Evolutionary conservation across 2,888 invertebrate species (phyloP), one percentile per base, ranked within the genome.

Genomic region (Isotomurus palustris): DNA sequence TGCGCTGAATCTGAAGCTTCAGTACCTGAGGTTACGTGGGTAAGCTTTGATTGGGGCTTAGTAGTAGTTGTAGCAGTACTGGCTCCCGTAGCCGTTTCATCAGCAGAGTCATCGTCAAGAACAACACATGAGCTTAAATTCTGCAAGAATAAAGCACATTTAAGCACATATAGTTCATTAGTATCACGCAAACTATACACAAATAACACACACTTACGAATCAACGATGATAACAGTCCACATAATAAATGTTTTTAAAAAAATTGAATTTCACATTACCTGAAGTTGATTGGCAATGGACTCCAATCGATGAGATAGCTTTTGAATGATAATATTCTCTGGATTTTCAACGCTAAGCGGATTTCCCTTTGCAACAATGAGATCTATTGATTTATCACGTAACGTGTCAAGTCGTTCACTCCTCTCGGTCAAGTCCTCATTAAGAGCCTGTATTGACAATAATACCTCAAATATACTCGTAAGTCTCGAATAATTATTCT

Each of bases 391-490:
- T 52, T 68, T 58, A 29, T 69, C 70, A 27, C 71, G 51, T 25
- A 72, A 57, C n/a, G 58, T 59, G 45, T 72, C 71, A 32, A 72
- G 60, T 21, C 62, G 58, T n/a, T 66, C 64, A 43, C 66, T 64
- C 41, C 66, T 57, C 36, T 69, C 70, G 22, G 60, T 64, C 12
- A 72, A 58, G 28, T 71, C 70, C 25, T 62, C 62, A 47, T 71
- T 67, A 1, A 72, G 57, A 19, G 64, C 68, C 72, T 72, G n/a
- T 21, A 48, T 2, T 49, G 50, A n/a, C n/a, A 21, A 17, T 35
- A 52, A 41, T 14, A 24, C 12, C 21, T 10, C 25, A 24, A 32
- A 32, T 12, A 32, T 10, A 32, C 32, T 12, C 8, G 12, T 12
- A 32, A 32, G 12, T 32, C 12, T 10, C n/a, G n/a, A n/a, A n/a